Base-by-base conservation (phyloP, 2,113 vertebrate genomes). In the Pelobates fuscus region DNA sequence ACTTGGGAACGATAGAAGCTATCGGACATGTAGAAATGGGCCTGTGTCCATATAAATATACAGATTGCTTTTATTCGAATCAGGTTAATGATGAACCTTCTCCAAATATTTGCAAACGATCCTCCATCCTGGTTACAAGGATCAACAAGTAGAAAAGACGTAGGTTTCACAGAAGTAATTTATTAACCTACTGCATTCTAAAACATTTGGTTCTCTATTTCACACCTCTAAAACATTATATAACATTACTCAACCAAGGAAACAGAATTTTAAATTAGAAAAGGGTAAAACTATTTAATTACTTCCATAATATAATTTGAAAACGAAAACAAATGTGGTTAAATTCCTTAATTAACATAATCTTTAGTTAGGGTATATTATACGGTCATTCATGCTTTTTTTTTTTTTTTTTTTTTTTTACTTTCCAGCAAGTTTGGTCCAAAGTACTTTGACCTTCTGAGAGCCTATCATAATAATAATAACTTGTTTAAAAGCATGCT, bases 41-140 rank as follows among this genome's bases (percentile, higher is more conserved):
- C 41, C 20, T 55, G 58, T 62, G 32, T 64, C 44, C 49, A 32
- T 30, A 44, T 26, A 62, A 75, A 59, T 67, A 75, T 67, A 46
- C 54, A 67, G 52, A 75, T 18, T 67, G 41, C 61, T 77, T 68
- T 68, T 54, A 77, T 77, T 46, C 43, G 44, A 15, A 37, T 63
- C 73, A 52, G 20, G 73, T 77, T 77, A 77, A 77, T 77, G 73
- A 77, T 77, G 73, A 77, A 77, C 73, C 64, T 61, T 68, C 65
- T 67, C 65, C 65, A 67, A 77, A 77, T 77, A 77, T 77, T 77
- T 77, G 73, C 73, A 68, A 68, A 77, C 65, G 44, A 60, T 77
- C 65, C 43, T 76, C 73, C 73, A 68, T 77, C 73, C 73, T 77
- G 73, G 73, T 77, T 77, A 77, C 73, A 77, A 77, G 55, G 73